Evolutionary conservation across 1,140 invertebrate genomes (phyloP).

Genomic region (Drosophila nannoptera): DNA sequence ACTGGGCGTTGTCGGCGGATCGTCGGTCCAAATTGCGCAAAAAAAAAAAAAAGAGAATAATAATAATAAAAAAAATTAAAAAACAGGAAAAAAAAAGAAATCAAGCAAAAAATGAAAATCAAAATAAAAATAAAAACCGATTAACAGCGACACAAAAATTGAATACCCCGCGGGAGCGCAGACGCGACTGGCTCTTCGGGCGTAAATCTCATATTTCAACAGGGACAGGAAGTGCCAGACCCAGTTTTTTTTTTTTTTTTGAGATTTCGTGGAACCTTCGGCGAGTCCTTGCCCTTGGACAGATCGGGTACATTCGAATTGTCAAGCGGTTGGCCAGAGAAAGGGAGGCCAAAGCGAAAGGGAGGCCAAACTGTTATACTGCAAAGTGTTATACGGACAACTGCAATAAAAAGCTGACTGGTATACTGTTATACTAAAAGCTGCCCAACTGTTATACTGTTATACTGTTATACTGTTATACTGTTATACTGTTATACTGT

Average conservation of each 20-base stretch:
- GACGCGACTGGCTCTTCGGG: not conserved
- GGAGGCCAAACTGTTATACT: not conserved
- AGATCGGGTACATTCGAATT: not conserved
- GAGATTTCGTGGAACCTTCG: conserved; percentile 20
- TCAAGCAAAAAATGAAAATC: too few species aligned
- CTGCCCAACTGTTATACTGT: not conserved
- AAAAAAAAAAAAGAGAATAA: conserved; percentile 1
- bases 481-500: not conserved
- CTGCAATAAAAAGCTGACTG: too few species aligned
- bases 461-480: not conserved
- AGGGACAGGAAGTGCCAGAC: too few species aligned
- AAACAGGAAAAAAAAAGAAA: too few species aligned
- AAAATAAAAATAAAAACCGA: too few species aligned
- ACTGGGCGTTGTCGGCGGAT: conserved; percentile 59
- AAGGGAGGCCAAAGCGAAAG: not conserved
- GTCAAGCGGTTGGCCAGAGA: not conserved
- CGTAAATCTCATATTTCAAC: conserved; percentile 34
- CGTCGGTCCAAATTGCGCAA: conserved; percentile 19
- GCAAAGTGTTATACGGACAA: not conserved
- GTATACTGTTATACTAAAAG: not conserved
- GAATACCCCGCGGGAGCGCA: conserved; percentile 34
- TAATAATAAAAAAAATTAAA: conserved; percentile 7
- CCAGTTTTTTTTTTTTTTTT: too few species aligned
- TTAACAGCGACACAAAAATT: conserved; percentile 44
- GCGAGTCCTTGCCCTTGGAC: not conserved